phyloP scores from a whole-genome alignment of 2,888 invertebrate genomes.

The Tetragonula carbonaria region DNA sequence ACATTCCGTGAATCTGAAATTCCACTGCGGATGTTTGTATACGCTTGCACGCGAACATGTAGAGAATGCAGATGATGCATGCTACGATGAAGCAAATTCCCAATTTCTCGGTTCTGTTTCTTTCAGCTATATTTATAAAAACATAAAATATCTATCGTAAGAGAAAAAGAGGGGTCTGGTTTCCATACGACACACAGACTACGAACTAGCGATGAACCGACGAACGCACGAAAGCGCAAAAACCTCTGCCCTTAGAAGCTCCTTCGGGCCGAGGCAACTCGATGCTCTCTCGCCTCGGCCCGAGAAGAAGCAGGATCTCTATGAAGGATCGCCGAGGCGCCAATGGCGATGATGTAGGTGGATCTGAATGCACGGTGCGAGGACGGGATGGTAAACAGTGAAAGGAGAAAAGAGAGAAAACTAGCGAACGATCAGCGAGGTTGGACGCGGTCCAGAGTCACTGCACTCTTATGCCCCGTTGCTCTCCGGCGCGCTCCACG shows the following conservation, averaged over 20 bases:
- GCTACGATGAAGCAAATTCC: no score
- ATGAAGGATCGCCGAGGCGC: constrained; percentile 62
- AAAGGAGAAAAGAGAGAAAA: constrained; percentile 59
- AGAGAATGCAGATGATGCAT: no score
- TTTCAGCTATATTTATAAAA: no score
- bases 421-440: constrained; percentile 48
- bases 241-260: constrained; percentile 60
- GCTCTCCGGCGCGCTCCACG: not conserved
- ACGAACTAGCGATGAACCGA: constrained; percentile 53
- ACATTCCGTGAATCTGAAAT: no score
- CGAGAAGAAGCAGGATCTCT: constrained; percentile 58
- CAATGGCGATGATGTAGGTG: constrained; percentile 71
- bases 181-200: constrained; percentile 13
- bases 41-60: no score
- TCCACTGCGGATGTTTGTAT: no score
- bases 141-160: not conserved
- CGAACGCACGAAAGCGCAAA: constrained; percentile 25
- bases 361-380: constrained; percentile 61
- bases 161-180: not conserved
- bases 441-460: constrained; percentile 61
- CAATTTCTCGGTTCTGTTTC: no score
- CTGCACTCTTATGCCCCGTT: constrained; percentile 69
- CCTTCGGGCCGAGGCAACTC: constrained; percentile 48
- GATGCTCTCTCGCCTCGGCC: constrained; percentile 57
- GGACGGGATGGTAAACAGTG: constrained; percentile 50